Conservation (phyloP, 2,888 invertebrate genomes). For the Cacoxenus indagator region DNA sequence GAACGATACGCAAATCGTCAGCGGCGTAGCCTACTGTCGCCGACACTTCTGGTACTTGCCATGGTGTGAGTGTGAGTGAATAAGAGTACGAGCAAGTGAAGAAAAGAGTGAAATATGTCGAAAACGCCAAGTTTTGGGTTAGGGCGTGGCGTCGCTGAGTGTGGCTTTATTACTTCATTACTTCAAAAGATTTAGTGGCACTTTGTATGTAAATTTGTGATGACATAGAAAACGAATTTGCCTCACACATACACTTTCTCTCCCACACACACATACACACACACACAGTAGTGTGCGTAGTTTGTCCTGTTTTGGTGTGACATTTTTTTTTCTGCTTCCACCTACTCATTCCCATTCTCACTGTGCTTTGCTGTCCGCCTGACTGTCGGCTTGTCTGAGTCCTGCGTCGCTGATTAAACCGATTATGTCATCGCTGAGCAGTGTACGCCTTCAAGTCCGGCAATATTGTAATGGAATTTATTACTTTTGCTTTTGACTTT, state of each 20-base stretch:
- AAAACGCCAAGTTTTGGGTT: neutral
- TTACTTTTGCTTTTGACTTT: neutral
- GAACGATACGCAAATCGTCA: neutral
- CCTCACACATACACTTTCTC: conserved; percentile 44
- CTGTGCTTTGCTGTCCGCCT: neutral
- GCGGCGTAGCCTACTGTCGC: neutral
- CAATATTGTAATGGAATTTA: neutral
- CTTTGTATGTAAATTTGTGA: conserved; percentile 47
- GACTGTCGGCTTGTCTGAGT: neutral
- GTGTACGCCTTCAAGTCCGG: neutral
- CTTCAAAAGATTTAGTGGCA: conserved; percentile 23
- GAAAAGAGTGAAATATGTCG: neutral
- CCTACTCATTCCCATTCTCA: conserved; percentile 29
- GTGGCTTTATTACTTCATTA: neutral
- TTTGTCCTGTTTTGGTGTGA: neutral
- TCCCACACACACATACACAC: neutral
- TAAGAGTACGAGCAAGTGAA: neutral
- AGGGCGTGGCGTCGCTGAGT: no score
- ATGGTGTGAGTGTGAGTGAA: no score
- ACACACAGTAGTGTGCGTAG: neutral
- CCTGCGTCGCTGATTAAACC: neutral
- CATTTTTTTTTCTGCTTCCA: conserved; percentile 30
- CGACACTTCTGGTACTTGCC: no score
- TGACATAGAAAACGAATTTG: conserved; percentile 28
- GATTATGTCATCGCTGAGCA: neutral